phyloP scores from a whole-genome alignment of 2,797 vertebrate species.

The Melanotaenia parkinsoni region DNA sequence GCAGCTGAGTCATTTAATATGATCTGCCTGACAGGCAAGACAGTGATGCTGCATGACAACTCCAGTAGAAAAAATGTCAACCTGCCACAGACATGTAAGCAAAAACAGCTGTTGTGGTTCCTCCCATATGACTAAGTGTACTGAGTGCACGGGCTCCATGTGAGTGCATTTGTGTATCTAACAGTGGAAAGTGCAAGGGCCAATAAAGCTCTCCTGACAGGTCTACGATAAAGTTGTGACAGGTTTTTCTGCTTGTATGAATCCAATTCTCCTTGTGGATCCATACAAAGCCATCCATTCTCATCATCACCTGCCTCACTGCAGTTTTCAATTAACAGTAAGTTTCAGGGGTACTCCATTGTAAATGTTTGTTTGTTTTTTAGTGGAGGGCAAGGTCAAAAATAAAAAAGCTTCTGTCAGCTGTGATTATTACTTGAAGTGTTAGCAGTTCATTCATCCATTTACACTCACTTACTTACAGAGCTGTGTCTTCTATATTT shows the following conservation, averaged over 20 bases:
- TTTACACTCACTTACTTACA: constrained; percentile 37
- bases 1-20: constrained; percentile 63
- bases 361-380: constrained; percentile 42
- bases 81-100: constrained; percentile 48
- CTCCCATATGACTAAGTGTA: constrained; percentile 29
- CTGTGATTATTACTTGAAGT: constrained; percentile 42
- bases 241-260: constrained; percentile 27
- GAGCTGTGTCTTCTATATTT: constrained; percentile 12
- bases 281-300: constrained; percentile 30
- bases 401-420: constrained; percentile 41
- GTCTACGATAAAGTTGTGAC: constrained; percentile 56
- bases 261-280: constrained; percentile 35
- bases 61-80: constrained; percentile 60
- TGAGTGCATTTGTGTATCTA: constrained; percentile 37
- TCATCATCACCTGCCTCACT: constrained; percentile 29
- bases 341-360: constrained; percentile 16
- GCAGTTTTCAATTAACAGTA: constrained; percentile 59
- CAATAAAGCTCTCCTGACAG: constrained; percentile 45
- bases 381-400: constrained; percentile 53
- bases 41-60: constrained; percentile 50
- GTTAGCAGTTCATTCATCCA: constrained; percentile 31
- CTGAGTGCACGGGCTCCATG: constrained; percentile 6
- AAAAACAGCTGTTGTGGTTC: constrained; percentile 55
- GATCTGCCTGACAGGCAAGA: constrained; percentile 50
- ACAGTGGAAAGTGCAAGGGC: constrained; percentile 20